Evolutionary conservation across 1,140 invertebrate genomes (phyloP).

Genomic region (Brachionus rubens): DNA sequence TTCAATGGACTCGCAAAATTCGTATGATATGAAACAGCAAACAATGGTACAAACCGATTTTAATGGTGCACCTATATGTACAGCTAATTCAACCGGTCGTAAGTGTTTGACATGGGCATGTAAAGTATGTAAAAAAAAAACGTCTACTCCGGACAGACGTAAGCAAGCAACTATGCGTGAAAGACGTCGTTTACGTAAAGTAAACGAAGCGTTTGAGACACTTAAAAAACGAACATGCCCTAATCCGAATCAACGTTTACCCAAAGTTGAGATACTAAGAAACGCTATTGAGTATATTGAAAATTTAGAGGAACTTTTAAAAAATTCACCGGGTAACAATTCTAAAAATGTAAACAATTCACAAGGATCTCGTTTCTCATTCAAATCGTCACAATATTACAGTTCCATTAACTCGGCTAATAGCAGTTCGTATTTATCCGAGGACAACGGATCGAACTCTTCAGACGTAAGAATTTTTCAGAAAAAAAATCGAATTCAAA

Average conservation of each 20-base stretch:
- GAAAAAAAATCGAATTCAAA: background rate
- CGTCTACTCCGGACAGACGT: slow-evolving; percentile 69
- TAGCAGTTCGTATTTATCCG: slow-evolving; percentile 29
- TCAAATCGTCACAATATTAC: background rate
- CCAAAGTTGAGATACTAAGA: slow-evolving; percentile 92
- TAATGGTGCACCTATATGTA: background rate
- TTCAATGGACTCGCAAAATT: background rate
- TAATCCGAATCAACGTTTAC: slow-evolving; percentile 87
- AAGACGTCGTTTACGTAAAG: slow-evolving; percentile 82
- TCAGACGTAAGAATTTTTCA: background rate
- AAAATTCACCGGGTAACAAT: slow-evolving; percentile 47
- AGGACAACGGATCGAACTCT: slow-evolving; percentile 30
- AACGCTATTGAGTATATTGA: slow-evolving; percentile 98
- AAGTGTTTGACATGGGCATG: slow-evolving; percentile 47
- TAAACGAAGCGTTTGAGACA: slow-evolving; percentile 95
- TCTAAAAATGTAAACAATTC: background rate
- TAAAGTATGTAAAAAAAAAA: slow-evolving; percentile 46
- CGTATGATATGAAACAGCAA: background rate
- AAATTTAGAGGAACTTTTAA: slow-evolving; percentile 71
- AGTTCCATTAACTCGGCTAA: background rate
- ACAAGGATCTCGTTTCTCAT: background rate
- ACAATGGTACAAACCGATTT: background rate
- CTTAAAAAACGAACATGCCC: slow-evolving; percentile 84
- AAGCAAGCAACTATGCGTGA: slow-evolving; percentile 94
- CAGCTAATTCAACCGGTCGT: slow-evolving; percentile 31